phyloP scores from a whole-genome alignment of 2,888 invertebrate species.

The Phlogophora meticulosa region DNA sequence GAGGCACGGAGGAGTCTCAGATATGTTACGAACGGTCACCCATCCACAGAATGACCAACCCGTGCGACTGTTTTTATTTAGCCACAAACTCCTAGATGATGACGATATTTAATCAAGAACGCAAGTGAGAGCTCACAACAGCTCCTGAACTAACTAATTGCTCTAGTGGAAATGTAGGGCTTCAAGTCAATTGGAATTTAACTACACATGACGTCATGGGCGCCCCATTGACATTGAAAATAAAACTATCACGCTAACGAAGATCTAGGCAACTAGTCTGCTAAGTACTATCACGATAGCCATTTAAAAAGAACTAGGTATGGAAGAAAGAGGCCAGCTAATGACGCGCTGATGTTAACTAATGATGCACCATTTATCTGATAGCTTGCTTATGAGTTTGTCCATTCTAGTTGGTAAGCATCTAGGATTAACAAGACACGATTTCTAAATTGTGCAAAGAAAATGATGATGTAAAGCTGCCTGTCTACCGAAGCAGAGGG shows the following conservation, averaged over 20 bases:
- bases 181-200: constrained; percentile 29
- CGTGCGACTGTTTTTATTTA: no score
- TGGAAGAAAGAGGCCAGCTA: neutral
- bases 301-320: neutral
- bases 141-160: constrained; percentile 20
- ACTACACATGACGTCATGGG: constrained; percentile 23
- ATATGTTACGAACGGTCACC: no score
- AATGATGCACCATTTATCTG: constrained; percentile 3
- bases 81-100: no score
- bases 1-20: no score
- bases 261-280: neutral
- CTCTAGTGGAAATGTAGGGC: constrained; percentile 9
- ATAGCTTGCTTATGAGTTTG: neutral
- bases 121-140: neutral
- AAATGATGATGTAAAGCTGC: no score
- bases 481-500: no score
- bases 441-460: neutral
- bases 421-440: no score
- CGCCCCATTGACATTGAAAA: constrained; percentile 16
- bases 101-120: neutral
- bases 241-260: neutral
- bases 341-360: neutral
- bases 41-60: no score
- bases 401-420: no score
- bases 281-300: neutral